phyloP scores from a whole-genome alignment of 2,888 invertebrate genomes.

The Meliscaeva auricollis region DNA sequence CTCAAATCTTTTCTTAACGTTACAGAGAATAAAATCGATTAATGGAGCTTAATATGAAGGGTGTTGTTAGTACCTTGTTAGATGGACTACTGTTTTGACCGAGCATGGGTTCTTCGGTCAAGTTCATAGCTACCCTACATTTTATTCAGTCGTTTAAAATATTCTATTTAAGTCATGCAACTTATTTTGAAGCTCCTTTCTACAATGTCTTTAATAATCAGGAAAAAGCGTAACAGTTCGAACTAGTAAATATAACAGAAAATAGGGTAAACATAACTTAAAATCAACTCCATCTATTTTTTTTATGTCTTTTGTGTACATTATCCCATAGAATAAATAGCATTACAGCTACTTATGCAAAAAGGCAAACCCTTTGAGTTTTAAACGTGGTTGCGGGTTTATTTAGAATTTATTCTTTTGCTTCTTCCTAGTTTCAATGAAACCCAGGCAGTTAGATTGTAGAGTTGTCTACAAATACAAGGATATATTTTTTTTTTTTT shows the following conservation, averaged over 20 bases:
- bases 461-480: background rate
- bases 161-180: no score
- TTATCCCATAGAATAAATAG: conserved; percentile 26
- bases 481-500: conserved; percentile 22
- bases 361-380: conserved; percentile 57
- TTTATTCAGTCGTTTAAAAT: no score
- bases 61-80: no score
- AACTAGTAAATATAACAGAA: background rate
- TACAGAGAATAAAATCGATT: no score
- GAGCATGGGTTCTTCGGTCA: no score
- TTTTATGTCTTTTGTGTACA: background rate
- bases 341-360: conserved; percentile 10
- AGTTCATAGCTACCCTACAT: no score
- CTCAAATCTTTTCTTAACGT: no score
- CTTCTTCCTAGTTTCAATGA: background rate
- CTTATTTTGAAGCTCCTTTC: no score
- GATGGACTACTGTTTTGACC: no score
- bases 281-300: background rate
- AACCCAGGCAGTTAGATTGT: background rate
- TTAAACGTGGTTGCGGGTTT: conserved; percentile 5
- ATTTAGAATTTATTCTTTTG: conserved; percentile 6
- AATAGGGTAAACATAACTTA: conserved; percentile 13
- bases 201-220: no score
- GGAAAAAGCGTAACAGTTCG: no score
- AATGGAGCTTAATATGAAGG: no score